Evolutionary conservation across 35 echinoderm and acorn worm genomes (phyloP), one percentile per base, ranked within the genome.

Genomic region (Chiridota heheva): DNA sequence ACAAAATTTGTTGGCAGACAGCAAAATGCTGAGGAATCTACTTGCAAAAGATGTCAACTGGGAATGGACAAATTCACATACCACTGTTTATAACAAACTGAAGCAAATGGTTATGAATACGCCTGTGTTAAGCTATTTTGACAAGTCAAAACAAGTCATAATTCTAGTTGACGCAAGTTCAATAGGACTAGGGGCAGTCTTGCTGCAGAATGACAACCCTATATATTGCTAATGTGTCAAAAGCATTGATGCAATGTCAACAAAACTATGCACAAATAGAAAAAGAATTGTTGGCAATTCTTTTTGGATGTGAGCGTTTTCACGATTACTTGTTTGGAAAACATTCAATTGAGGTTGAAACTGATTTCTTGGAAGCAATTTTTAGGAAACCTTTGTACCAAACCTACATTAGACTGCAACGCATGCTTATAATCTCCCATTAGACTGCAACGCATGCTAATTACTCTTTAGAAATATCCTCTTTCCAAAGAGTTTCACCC

Each of bases 261-360:
- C 35, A 34, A 4, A 63, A 40, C 0, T 77, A 77, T n/a, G n/a
- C 87, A 39, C 70, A 82, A 91, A 79, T 79, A 22, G 88, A 91
- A 22, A 81, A 81, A 81, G 78, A 81, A 24, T 39, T 67, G 22
- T 26, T 31, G 7, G 60, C 78, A 20, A 39, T 81, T 5, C 2
- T 81, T 25, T 81, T 83, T 70, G 80, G 62, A 12, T 83, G 64
- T 35, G 43, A 70, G 27, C 32, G 27, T 53, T 83, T 83, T 37
- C 80, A 83, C 39, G 8, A 85, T 26, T 85, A 85, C 28, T n/a
- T 85, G 24, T 73, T 73, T 45, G 69, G 65, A 8, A 58, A 42
- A 43, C 36, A 53, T n/a, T n/a, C n/a, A 46, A 36, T 75, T 5
- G 56, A 42, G 5, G 70, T 85, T 24, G 69, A 85, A 64, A 42